Evolutionary conservation across 2,888 invertebrate genomes (phyloP), one percentile per base, ranked within the genome.

Genomic region (Allygus modestus): DNA sequence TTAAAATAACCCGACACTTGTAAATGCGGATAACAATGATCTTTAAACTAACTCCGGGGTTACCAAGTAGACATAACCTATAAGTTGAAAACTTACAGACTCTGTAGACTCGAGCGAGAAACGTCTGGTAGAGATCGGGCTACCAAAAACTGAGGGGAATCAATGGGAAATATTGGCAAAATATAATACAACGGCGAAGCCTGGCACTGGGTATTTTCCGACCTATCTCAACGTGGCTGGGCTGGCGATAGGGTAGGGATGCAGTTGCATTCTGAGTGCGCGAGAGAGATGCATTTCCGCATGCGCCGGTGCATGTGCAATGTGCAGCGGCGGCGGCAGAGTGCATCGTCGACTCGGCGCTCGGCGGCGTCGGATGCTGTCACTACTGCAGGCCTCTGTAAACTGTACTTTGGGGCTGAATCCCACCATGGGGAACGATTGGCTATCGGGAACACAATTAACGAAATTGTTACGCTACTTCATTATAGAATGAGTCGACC

Each of bases 191-290:
- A 41, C 20, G 31, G 46, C 20, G 4, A 17, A 12, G 28, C 28
- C 58, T 79, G 58, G 79, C 79, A 79, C 75, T 26, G 28, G 75
- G 15, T 26, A 75, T 83, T 75, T 83, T 33, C 83, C 83, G 83
- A 83, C 83, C 83, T 83, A 83, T 83, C 75, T 83, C 83, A 83
- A 83, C 75, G 83, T 58, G 75, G 41, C n/a, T 33, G 23, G 82
- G 11, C 23, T 82, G 82, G 51, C 20, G 82, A 69, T 31, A 71
- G 82, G 41, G 73, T 31, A 71, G 83, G 83, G 83, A 58, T 37
- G 82, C 43, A 71, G 71, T 31, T 51, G 82, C 61, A 81, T 28
- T 37, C 28, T 33, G 81, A 20, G 69, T 65, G 26, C 33, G 43
- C n/a, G n/a, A n/a, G 23, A 23, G 41, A 73, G 71, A n/a, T 83